phyloP scores from a whole-genome alignment of 1,140 invertebrate genomes.

The Drosophila bocki region DNA sequence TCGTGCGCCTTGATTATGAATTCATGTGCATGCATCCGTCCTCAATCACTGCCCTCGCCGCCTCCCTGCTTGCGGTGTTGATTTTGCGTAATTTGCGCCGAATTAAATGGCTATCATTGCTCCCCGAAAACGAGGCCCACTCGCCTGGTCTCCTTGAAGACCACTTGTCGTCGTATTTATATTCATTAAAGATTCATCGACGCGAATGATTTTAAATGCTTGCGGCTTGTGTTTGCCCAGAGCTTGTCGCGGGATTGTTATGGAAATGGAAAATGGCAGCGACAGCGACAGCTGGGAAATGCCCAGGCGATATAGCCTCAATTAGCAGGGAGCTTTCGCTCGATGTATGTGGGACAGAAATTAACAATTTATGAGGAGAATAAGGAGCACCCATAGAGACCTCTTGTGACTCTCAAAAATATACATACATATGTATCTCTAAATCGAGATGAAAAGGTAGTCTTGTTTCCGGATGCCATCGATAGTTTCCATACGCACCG shows the following conservation, averaged over 20 bases:
- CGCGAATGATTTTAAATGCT: conserved; percentile 65
- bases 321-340: not conserved
- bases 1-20: conserved; percentile 57
- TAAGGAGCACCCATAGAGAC: not conserved
- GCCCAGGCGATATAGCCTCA: conserved; percentile 3
- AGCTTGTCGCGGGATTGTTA: conserved; percentile 12
- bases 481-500: conserved; percentile 14
- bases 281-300: conserved; percentile 5
- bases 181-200: conserved; percentile 74
- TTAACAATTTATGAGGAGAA: conserved; percentile 1
- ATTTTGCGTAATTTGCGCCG: conserved; percentile 78
- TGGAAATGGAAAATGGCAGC: not conserved
- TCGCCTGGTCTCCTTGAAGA: conserved; percentile 18
- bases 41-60: conserved; percentile 60
- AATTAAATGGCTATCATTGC: conserved; percentile 76
- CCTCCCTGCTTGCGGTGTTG: conserved; percentile 56
- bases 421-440: not conserved
- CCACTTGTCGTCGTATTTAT: conserved; percentile 70
- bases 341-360: conserved; percentile 14
- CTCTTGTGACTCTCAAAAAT: not conserved
- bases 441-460: conserved; percentile 15
- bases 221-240: conserved; percentile 21
- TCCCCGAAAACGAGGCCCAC: conserved; percentile 9
- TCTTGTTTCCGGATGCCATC: conserved; percentile 10
- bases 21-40: conserved; percentile 69